Base-by-base conservation (phyloP, 2,888 invertebrate species). In the Dynastes grantii region DNA sequence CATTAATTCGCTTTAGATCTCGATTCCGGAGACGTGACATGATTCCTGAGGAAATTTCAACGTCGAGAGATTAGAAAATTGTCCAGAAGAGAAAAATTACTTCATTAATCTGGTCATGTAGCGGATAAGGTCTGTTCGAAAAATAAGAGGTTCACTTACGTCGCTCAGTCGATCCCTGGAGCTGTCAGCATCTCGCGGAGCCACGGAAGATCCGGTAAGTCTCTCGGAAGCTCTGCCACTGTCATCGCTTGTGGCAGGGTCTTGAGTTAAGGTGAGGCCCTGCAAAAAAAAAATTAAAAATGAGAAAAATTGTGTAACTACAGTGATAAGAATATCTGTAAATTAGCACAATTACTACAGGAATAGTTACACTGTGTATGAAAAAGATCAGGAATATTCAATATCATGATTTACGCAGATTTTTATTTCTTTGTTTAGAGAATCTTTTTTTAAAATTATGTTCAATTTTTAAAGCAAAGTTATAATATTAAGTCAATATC, bases 221-320 rank as follows among this genome's bases (percentile, higher is more conserved):
- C 94, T 92, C 91, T 95, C 95, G 85, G 95, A 95, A 86, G 95
- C 95, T 89, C 95, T 91, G 87, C 95, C 94, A 90, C 95, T 95
- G 90, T 95, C 95, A 91, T 95, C 95, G 89, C 95, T 95, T 88
- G 95, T 95, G 88, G 95, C 95, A 89, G 94, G 94, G 91, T 95
- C 95, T 85, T 84, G 84, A 89, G 92, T 92, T 90, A 93, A 91
- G 89, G 92, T 92, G 89, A 94, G 92, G 90, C 92, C 93, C 94
- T 94, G 90, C 81, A 91, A 90, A 88, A 88, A 88, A 88, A 83
- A 83, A 81, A 80, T 22, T 4, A 37, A 73, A 79, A 79, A 37
- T 51, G 16, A 13, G 16, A 32, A 37, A 37, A 37, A 5, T 37
- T 37, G 32, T 37, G 5, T 37, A 37, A 37, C 32, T 37, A 37